Base-by-base conservation (phyloP, 2,797 vertebrate genomes). In the Syndactyla subalaris region DNA sequence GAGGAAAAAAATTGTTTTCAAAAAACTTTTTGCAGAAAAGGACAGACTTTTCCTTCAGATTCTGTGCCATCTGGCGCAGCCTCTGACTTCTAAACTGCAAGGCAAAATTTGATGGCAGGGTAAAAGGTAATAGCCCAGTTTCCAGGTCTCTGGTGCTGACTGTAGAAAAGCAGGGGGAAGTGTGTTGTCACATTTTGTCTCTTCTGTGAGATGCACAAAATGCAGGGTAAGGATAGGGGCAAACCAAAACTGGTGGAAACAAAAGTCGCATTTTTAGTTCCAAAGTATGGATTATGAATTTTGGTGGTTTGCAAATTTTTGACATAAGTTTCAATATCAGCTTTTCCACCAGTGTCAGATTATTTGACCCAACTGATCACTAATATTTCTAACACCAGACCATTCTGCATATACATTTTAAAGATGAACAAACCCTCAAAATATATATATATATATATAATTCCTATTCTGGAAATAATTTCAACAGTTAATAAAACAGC, bases 401-500 rank as follows among this genome's bases (percentile, higher is more conserved):
- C 11, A 27, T 74, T 87, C 73, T 83, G 21, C 59, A 21, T 89
- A 27, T 52, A 10, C 59, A 66, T 70, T 65, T 94, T 46, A 82
- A 93, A 70, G 57, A 54, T 43, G 61, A 67, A 74, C 14, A 85
- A 94, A 94, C 77, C 9, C 13, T 4, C 45, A 21, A 21, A 21
- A 46, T 43, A 43, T 89, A 45, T 15, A 29, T 43, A 19, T 89
- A 48, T 15, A 32, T 75, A 22, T 29, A 46, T 29, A 24, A 46
- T 67, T 70, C 23, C 17, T 68, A 70, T 82, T 67, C 51, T 95
- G 66, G 41, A 95, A 96, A 89, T 81, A 68, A 67, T 54, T 87
- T 91, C 51, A 85, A 38, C 46, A 52, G 23, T 89, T 76, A 68
- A 70, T 75, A 9, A 20, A 84, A 78, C 43, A 81, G n/a, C 9